Evolutionary conservation across 2,797 vertebrate genomes (phyloP).

Genomic region (Adelosebastes latens): DNA sequence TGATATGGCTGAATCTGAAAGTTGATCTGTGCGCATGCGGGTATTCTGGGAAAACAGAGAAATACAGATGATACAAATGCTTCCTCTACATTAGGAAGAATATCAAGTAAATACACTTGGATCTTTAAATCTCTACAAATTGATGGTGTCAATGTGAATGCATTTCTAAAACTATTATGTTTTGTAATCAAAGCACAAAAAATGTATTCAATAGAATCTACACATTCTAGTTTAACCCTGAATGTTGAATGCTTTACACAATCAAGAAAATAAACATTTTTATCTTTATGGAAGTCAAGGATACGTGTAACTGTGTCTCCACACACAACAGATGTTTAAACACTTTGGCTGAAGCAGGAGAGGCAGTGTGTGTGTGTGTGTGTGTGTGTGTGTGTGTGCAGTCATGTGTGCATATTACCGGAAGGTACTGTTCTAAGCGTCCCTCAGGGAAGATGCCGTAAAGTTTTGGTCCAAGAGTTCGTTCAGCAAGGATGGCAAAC

Average conservation of each 20-base stretch:
- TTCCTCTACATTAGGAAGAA: not conserved
- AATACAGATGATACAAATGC: not conserved
- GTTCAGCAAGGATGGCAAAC: conserved; percentile 96
- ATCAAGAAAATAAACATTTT: not conserved
- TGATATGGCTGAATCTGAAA: conserved; percentile 84
- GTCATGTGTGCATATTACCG: conserved; percentile 73
- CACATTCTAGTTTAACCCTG: not conserved
- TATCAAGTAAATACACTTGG: not conserved
- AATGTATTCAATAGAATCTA: not conserved
- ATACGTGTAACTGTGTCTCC: not conserved
- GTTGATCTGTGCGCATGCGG: conserved; percentile 87
- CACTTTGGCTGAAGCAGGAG: not conserved
- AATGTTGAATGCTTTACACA: not conserved
- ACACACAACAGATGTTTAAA: not conserved
- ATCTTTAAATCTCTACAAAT: not conserved
- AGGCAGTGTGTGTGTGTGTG: not conserved
- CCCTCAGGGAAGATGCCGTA: conserved; percentile 94
- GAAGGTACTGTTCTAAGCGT: conserved; percentile 92
- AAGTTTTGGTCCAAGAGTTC: conserved; percentile 89
- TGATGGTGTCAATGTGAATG: not conserved
- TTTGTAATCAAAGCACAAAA: not conserved
- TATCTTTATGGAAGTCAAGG: not conserved
- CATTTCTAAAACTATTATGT: not conserved
- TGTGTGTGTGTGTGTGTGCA: not conserved
- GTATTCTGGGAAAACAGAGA: conserved; percentile 83